Conservation (phyloP, 2,797 vertebrate species). For the Alauda arvensis region DNA sequence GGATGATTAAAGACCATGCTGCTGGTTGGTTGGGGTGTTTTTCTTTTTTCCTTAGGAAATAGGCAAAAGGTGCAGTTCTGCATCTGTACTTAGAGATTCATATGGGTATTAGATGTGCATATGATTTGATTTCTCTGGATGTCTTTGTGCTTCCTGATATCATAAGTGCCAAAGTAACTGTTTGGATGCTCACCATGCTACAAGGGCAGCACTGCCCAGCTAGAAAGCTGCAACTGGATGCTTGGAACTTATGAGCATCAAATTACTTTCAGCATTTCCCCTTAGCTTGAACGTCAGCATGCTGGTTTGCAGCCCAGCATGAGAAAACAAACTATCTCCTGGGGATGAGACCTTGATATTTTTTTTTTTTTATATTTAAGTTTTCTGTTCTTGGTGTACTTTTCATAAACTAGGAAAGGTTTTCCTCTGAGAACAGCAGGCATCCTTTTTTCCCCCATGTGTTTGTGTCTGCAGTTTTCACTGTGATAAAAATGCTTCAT, state of each 20-base stretch:
- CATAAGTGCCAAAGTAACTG: not conserved
- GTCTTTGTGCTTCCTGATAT: not conserved
- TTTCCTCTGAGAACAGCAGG: not conserved
- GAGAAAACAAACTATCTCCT: not conserved
- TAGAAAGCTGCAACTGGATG: not conserved
- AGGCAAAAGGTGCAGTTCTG: not conserved
- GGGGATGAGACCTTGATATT: not conserved
- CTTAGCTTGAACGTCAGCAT: not conserved
- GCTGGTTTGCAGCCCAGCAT: not conserved
- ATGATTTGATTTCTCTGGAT: not conserved
- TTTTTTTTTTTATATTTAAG: not conserved
- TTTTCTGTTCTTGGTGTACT: not conserved
- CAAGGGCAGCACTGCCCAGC: not conserved
- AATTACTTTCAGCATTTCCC: not conserved
- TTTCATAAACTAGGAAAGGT: not conserved
- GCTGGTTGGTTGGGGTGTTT: not conserved
- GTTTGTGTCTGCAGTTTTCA: not conserved
- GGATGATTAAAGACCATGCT: not conserved
- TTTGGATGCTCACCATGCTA: not conserved
- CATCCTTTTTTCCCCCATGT: not conserved
- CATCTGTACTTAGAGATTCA: not conserved
- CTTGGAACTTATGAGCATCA: not conserved
- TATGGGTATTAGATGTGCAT: not conserved
- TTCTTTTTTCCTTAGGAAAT: not conserved
- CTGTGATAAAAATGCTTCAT: not conserved